Conservation (phyloP, 2,888 invertebrate genomes). For the Stenodera caucasica region DNA sequence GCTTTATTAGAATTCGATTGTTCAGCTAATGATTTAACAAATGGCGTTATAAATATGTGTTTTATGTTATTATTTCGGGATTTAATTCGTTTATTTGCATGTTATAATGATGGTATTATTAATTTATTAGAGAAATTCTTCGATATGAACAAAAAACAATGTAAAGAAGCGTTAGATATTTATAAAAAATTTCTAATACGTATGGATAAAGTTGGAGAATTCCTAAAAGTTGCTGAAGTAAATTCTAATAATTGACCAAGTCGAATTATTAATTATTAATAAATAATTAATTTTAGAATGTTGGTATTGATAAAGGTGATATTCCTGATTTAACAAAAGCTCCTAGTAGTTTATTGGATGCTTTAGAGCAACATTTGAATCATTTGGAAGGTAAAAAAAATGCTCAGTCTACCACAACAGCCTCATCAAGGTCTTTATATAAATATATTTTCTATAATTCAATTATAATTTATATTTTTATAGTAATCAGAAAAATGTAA, state of each 20-base stretch:
- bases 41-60: slow-evolving; percentile 97
- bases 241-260: too few species aligned
- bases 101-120: slow-evolving; percentile 99
- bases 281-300: slow-evolving; percentile 59
- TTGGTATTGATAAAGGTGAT: slow-evolving; percentile 98
- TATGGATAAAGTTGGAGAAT: slow-evolving; percentile 99
- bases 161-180: slow-evolving; percentile 95
- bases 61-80: slow-evolving; percentile 99
- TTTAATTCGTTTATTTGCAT: slow-evolving; percentile 96
- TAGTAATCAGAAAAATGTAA: slow-evolving; percentile 87
- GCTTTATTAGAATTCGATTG: slow-evolving; percentile 97
- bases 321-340: slow-evolving; percentile 99
- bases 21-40: slow-evolving; percentile 90
- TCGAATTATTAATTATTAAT: too few species aligned
- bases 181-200: slow-evolving; percentile 99
- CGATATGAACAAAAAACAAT: slow-evolving; percentile 99
- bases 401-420: slow-evolving; percentile 80
- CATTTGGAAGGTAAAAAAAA: slow-evolving; percentile 87
- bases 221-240: slow-evolving; percentile 84
- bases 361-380: slow-evolving; percentile 95
- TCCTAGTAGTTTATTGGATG: slow-evolving; percentile 96
- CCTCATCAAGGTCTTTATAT: slow-evolving; percentile 35
- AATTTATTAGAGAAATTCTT: slow-evolving; percentile 99
- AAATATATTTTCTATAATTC: too few species aligned
- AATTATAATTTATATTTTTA: too few species aligned